Conservation (phyloP, 2,888 invertebrate genomes). For the Ommatoiulus sabulosus region DNA sequence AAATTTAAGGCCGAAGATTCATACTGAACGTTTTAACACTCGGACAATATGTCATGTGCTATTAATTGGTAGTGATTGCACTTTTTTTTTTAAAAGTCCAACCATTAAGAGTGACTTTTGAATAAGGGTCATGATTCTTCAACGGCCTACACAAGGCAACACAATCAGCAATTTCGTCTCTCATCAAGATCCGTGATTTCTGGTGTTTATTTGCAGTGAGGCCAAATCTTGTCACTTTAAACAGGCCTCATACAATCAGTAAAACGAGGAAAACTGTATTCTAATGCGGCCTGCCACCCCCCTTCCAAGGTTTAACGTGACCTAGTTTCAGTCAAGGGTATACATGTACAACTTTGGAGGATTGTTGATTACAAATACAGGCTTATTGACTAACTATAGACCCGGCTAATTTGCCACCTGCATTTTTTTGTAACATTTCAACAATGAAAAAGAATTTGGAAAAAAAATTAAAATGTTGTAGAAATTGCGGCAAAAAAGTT, state of each 20-base stretch:
- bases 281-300: background rate
- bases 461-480: background rate
- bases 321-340: conserved; percentile 46
- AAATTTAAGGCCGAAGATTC: too few species aligned
- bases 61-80: too few species aligned
- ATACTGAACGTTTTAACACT: too few species aligned
- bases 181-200: conserved; percentile 38
- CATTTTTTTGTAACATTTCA: background rate
- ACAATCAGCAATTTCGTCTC: background rate
- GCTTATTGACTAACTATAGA: conserved; percentile 31
- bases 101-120: too few species aligned
- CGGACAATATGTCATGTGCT: too few species aligned
- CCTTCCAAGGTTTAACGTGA: conserved; percentile 19
- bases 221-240: conserved; percentile 14
- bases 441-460: background rate
- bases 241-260: background rate
- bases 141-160: too few species aligned
- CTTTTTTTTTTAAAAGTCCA: too few species aligned
- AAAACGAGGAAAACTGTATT: background rate
- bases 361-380: background rate
- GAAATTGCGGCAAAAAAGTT: background rate
- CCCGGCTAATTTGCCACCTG: background rate
- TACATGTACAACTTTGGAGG: background rate
- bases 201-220: conserved; percentile 8
- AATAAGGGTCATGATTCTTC: too few species aligned